A percentile compares a stretch with the other conserved stretches of the same genome.
Evolutionary conservation across 37 sponge, comb jelly and placozoan species (phyloP).

Genomic region (Geodia barretti): DNA sequence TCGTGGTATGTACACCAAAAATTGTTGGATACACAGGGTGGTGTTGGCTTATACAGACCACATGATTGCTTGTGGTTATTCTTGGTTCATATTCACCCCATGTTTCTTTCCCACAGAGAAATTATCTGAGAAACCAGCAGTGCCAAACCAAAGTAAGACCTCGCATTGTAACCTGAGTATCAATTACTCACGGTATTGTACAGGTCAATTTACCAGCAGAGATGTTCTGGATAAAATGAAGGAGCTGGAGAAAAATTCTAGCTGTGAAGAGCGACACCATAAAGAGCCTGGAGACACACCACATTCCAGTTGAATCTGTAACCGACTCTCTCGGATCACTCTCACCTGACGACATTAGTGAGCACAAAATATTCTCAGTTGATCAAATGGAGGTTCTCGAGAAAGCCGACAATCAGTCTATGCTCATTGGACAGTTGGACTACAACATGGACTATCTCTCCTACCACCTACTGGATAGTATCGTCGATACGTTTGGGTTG

Average conservation of each 20-base stretch:
- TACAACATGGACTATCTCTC: not conserved
- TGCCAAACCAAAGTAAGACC: no score
- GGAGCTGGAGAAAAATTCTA: not conserved
- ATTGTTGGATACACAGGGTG: no score
- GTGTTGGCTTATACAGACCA: no score
- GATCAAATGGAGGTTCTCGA: not conserved
- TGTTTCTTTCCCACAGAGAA: no score
- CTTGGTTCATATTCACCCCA: no score
- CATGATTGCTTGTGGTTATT: no score
- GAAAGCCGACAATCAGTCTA: not conserved
- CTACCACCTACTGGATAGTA: not conserved
- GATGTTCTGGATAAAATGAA: no score
- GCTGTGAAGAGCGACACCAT: not conserved
- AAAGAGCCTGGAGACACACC: not conserved
- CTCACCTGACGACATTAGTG: not conserved
- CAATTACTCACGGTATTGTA: no score
- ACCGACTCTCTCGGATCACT: not conserved
- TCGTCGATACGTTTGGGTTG: not conserved
- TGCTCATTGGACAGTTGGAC: not conserved
- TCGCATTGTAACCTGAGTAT: no score
- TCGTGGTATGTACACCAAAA: no score
- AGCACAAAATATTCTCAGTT: not conserved
- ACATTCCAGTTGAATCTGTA: not conserved
- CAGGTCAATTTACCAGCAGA: no score
- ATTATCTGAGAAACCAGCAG: no score